phyloP scores from a whole-genome alignment of 2,888 invertebrate genomes.

The Drosophila borborema region DNA sequence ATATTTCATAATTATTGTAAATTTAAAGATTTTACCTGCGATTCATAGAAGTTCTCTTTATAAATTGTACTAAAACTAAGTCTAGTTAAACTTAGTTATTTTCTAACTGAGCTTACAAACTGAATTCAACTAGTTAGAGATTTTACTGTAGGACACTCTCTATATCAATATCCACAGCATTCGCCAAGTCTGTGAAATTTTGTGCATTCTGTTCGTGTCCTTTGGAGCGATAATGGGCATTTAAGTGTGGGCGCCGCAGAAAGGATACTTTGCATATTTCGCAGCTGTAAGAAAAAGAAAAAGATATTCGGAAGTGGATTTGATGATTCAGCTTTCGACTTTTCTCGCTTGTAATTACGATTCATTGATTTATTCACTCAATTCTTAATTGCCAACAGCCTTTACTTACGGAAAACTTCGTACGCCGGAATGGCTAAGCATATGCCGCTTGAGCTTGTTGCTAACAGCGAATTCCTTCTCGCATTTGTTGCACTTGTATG shows the following conservation, averaged over 20 bases:
- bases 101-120: neutral
- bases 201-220: slow-evolving; percentile 53
- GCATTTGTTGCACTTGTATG: slow-evolving; percentile 67
- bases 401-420: slow-evolving; percentile 65
- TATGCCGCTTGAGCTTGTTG: slow-evolving; percentile 63
- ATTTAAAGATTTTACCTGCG: neutral
- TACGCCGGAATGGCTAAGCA: slow-evolving; percentile 67
- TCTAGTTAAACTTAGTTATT: neutral
- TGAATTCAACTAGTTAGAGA: neutral
- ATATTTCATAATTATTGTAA: neutral
- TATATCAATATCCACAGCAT: slow-evolving; percentile 30
- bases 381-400: neutral
- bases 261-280: slow-evolving; percentile 67
- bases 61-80: neutral
- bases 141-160: slow-evolving; percentile 27
- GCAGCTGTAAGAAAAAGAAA: slow-evolving; percentile 40
- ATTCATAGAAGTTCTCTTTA: neutral
- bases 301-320: too few relatives aligned
- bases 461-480: slow-evolving; percentile 69
- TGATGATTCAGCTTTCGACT: too few relatives aligned
- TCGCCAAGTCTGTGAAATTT: slow-evolving; percentile 5
- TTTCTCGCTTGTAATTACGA: too few relatives aligned
- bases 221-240: slow-evolving; percentile 66
- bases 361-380: neutral
- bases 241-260: slow-evolving; percentile 62